Base-by-base conservation (phyloP, 2,888 invertebrate species). In the Cephus pygmeus region DNA sequence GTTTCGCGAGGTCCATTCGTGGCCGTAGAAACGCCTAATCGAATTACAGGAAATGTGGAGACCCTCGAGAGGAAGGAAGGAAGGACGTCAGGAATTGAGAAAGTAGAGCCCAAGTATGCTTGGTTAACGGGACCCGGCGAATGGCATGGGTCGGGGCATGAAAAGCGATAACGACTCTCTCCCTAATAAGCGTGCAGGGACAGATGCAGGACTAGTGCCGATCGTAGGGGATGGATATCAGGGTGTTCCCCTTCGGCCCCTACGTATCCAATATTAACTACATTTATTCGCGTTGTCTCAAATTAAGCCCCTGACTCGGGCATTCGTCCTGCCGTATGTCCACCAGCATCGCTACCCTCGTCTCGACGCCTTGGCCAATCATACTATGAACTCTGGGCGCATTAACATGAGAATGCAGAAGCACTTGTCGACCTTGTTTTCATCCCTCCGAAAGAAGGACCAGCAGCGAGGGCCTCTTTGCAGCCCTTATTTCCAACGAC, bases 271-370 rank as follows among this genome's bases (percentile, higher is more conserved):
- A 89, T 91, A 91, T 91, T 90, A 91, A 91, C 90, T 91, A 90
- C 91, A 91, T 90, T 91, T 90, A 91, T 91, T 88, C 90, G 87
- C 89, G 88, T 89, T 90, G 91, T 90, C 88, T 89, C 89, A 88
- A 90, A 91, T 91, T 91, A 90, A 91, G 23, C 31, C 71, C 71
- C 71, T 86, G 86, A 87, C 85, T 86, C 84, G 79, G 78, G 23
- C 77, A 81, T 84, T 83, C 81, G 80, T 82, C 78, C 79, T 73
- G 79, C 81, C 84, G 82, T 82, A 82, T 83, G 84, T 82, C 82
- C 79, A 75, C 79, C 76, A 76, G 75, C 79, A 76, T 79, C 40
- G 23, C 56, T 74, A 35, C 56, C 73, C 78, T 73, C 79, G 71
- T 33, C 4, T 9, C 33, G 71, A 31, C 75, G 68, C 73, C 75